Evolutionary conservation across 2,113 vertebrate species (phyloP), one percentile per base, ranked within the genome.

Genomic region (Coptodon bakossiorum): DNA sequence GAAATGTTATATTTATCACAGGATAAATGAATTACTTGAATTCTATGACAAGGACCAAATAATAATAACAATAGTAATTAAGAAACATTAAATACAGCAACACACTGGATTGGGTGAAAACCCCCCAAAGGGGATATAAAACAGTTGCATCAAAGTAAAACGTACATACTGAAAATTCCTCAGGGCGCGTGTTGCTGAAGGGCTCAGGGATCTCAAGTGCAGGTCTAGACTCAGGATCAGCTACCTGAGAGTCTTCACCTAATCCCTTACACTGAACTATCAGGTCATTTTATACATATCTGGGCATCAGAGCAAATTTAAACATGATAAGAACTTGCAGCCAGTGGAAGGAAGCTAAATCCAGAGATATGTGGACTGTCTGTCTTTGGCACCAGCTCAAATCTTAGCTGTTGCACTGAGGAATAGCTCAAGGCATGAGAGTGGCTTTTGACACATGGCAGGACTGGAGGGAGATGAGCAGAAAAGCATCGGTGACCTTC

Each of bases 401-500:
- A 90, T 89, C 71, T 40, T 16, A 52, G 83, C 66, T 78, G 88
- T 85, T 83, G 78, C 87, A 86, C 24, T 61, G 81, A 89, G 68
- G 84, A 94, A 90, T 82, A 73, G 90, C 93, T 88, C 1, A 19
- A 89, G 88, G 93, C 88, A 31, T 38, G 29, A 31, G 81, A 24
- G 85, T 53, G 87, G 88, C 89, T 92, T 91, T 89, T 91, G 88
- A 93, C 89, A 78, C 90, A 83, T 83, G 86, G 88, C 82, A 73
- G 45, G 81, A 86, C 90, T 43, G 24, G 52, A 86, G 85, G 88
- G 90, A 94, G 91, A 82, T 6, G 83, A 92, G 71, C 80, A 81
- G 81, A 90, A 79, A 80, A 73, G 85, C 83, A 78, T 78, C 38
- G 81, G 59, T 86, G 80, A 86, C 84, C 92, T 90, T 87, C 43